Base-by-base conservation (phyloP, 2,888 invertebrate genomes). In the Oligia strigilis region DNA sequence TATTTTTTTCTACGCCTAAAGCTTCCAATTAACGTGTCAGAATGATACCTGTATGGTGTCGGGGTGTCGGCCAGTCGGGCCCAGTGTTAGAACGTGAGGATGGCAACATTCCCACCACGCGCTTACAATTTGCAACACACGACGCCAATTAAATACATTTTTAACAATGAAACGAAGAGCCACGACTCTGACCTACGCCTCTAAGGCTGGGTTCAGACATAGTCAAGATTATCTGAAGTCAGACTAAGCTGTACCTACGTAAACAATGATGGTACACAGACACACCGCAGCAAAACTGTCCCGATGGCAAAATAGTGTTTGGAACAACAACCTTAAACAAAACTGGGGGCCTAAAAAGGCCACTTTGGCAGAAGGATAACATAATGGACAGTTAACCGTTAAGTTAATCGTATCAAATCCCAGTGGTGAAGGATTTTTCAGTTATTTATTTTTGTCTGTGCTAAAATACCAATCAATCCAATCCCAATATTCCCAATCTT, bases 141-240 rank as follows among this genome's bases (percentile, higher is more conserved):
- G 93, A 92, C 80, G 86, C 92, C 93, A 94, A 93, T 94, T 94
- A 94, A 93, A 92, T 89, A 85, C 83, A 90, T 92, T 90, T 91
- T 90, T 87, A 89, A 90, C 92, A 90, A 90, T 88, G 87, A 82
- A 86, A 85, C 77, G 75, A 77, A 80, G 73, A 82, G 77, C 87
- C 88, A 91, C 91, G 89, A 89, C 78, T 87, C 79, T 81, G 82
- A 86, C 86, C 86, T 76, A 36, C 70, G 66, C 77, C 76, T 78
- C 75, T 82, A 80, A 58, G 29, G 76, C 58, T 76, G 40, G 3
- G 17, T 9, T 8, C 40, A 81, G 75, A 40, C 40, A 36, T 43
- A 67, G 19, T 46, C 29, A 14, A 62, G 67, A 46, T 55, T 46
- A 46, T 67, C 36, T 75, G 36, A 36, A 75, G 8, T 43, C 46